Conservation (phyloP, 2,113 vertebrate species). For the Colossoma macropomum region DNA sequence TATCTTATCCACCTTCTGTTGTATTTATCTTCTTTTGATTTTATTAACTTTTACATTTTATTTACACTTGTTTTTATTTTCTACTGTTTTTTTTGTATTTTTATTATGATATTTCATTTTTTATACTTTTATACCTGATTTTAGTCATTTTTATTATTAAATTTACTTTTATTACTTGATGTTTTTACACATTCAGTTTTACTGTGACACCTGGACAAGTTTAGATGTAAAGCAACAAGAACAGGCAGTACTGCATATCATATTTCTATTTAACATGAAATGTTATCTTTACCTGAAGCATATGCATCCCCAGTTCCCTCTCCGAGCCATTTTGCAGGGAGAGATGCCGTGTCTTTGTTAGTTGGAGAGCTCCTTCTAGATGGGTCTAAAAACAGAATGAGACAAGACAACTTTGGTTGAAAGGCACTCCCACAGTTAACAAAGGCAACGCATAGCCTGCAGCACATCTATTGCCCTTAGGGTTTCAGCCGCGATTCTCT, state of each 20-base stretch:
- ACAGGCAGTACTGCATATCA: not conserved
- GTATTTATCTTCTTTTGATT: no score
- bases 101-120: no score
- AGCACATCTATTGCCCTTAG: not conserved
- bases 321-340: not conserved
- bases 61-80: no score
- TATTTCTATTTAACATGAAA: not conserved
- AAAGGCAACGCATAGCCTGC: constrained; percentile 6
- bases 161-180: no score
- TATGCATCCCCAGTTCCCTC: not conserved
- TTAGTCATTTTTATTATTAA: no score
- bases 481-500: constrained; percentile 8
- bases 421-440: constrained; percentile 20
- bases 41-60: no score
- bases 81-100: no score
- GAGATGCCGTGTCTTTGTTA: not conserved
- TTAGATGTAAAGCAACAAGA: no score
- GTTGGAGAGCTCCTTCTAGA: constrained; percentile 7
- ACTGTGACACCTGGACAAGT: no score
- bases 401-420: not conserved
- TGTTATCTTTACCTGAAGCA: not conserved
- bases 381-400: constrained; percentile 1
- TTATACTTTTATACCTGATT: no score
- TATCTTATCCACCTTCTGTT: no score
- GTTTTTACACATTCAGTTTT: no score